Base-by-base conservation (phyloP, 1,140 invertebrate genomes). In the Mercenaria mercenaria region DNA sequence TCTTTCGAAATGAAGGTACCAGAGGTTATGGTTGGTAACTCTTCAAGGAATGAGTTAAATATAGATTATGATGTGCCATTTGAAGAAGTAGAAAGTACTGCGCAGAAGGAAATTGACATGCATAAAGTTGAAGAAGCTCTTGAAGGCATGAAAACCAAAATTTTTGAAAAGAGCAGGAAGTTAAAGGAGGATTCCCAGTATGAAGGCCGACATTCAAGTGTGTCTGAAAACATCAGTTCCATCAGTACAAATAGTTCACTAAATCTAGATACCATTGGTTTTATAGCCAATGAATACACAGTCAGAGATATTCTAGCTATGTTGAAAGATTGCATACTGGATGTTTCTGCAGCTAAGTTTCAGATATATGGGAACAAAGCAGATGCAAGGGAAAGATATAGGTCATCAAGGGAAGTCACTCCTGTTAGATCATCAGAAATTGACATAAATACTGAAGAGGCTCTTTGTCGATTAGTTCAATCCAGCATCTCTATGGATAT, bases 221-320 rank as follows among this genome's bases (percentile, higher is more conserved):
- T 84, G 18, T 89, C 89, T 34, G 92, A 92, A 52, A 92, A 91
- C 79, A 84, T 88, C 10, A 93, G 93, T 88, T 89, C 91, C 15
- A 52, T 92, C 20, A 93, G 93, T 80, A 88, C 76, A 41, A 84
- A 79, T 34, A 92, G 92, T 85, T 90, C 90, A n/a, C 72, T 85
- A 13, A 91, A 91, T 74, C 56, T 85, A 11, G 61, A 64, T 20
- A 92, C 90, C n/a, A 52, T 94, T 67, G 95, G 95, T 13, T 96
- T 95, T 92, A 74, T 96, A 11, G 90, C 89, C 8, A 95, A 95
- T 93, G 95, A 96, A 37, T 96, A 95, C 84, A 29, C 95, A 1
- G 93, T 95, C 1, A 87, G 95, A 59, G 95, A 96, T 89, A 91
- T 96, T 79, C 87, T 96, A 10, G 77, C 92, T 8, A 84, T 95